Base-by-base conservation (phyloP, 2,888 invertebrate genomes). In the Dynastes hyllus region DNA sequence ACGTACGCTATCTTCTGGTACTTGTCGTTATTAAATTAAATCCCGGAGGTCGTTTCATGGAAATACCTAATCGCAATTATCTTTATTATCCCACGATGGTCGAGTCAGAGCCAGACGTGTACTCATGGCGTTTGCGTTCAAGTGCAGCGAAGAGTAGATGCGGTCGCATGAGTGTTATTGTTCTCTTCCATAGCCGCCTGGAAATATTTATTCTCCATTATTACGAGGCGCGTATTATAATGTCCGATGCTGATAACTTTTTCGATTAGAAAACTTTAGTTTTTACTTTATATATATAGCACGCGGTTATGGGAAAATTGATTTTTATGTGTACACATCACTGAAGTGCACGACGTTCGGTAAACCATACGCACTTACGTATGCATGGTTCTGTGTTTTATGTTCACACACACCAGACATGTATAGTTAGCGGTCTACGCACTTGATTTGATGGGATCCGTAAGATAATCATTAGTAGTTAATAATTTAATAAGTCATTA, bases 81-180 rank as follows among this genome's bases (percentile, higher is more conserved):
- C 71, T 55, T 53, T 71, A 71, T 71, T 71, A 71, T 71, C 71
- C 71, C 71, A 71, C 71, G 71, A 71, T 71, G 53, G 53, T 55
- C 11, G 53, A 53, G 69, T 71, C 32, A 32, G 37, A 71, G 32
- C 55, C 71, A 71, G 53, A 53, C 53, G 13, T 45, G 27, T 67
- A 67, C 40, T 16, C 27, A 11, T 37, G n/a, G 32, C 32, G 53
- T n/a, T 53, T 53, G 32, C 53, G n/a, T 55, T 71, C 53, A 37
- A 71, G 53, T 71, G 55, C 71, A 71, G 32, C 32, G n/a, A 29
- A 53, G 55, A 55, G 53, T 55, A 71, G 53, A 71, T 69, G 51
- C 51, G 27, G 69, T 69, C 51, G 69, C 27, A 51, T 50, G 29
- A 69, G 69, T 69, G 51, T 69, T 65, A 50, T 69, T 69, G 69